These are phyloP conservation scores for Anarrhichthys ocellatus DNA, from an alignment of 2,113 vertebrate species.

Conservation along the genomic window DNA sequence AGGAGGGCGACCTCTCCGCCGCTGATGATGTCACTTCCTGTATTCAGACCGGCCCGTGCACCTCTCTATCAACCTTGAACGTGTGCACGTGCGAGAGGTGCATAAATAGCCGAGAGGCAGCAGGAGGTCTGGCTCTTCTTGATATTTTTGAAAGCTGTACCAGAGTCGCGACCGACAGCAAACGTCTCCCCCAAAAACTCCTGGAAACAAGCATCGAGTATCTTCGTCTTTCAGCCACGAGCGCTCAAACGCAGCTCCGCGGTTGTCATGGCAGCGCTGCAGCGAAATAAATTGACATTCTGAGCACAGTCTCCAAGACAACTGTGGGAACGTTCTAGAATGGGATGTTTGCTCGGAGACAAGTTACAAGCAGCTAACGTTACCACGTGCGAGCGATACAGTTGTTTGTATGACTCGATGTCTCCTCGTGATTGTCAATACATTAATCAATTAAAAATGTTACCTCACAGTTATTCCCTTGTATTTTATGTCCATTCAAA, in stretches of 20 bases:
- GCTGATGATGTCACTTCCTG: constrained; percentile 73
- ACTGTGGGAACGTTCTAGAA: constrained; percentile 64
- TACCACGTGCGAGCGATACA: background rate
- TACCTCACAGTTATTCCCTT: background rate
- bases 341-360: constrained; percentile 28
- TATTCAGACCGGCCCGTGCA: constrained; percentile 31
- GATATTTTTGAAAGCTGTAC: background rate
- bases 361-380: background rate
- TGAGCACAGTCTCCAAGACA: constrained; percentile 48
- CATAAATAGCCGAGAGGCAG: constrained; percentile 36
- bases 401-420: background rate
- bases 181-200: background rate
- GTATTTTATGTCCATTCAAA: background rate
- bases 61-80: constrained; percentile 60
- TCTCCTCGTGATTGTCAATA: background rate
- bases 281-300: constrained; percentile 60
- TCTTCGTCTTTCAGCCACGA: background rate
- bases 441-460: background rate
- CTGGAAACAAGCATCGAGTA: constrained; percentile 3
- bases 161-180: background rate
- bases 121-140: constrained; percentile 17
- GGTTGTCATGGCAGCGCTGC: constrained; percentile 74
- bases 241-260: constrained; percentile 30
- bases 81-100: constrained; percentile 25
- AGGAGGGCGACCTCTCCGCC: constrained; percentile 64